A percentile compares a stretch with the other conserved stretches of the same genome.
These are phyloP conservation scores for Xenops minutus DNA, from an alignment of 2,797 vertebrate species.

Conservation along the genomic window DNA sequence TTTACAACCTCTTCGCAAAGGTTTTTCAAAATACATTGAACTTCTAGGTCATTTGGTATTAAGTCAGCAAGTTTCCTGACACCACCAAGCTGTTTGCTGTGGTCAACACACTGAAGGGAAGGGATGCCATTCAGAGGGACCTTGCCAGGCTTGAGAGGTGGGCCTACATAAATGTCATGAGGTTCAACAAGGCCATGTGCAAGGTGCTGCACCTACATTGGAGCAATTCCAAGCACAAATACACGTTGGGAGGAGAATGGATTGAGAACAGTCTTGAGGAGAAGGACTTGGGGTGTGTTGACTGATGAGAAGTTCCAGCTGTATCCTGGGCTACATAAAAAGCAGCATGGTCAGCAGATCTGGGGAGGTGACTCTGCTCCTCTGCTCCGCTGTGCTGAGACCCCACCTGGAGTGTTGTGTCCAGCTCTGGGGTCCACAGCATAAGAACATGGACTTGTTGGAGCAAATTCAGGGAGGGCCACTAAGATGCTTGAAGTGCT, in stretches of 20 bases:
- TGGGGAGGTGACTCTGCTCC: not conserved
- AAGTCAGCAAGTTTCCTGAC: not conserved
- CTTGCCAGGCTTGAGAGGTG: not conserved
- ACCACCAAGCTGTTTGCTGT: not conserved
- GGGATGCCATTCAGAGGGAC: not conserved
- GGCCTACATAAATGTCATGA: not conserved
- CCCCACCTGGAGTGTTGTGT: not conserved
- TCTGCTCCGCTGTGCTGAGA: not conserved
- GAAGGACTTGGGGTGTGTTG: not conserved
- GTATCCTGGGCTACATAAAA: not conserved
- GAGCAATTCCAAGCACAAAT: not conserved
- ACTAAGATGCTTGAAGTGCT: not conserved
- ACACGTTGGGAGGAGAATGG: not conserved
- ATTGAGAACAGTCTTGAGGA: not conserved
- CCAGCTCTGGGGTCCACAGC: not conserved
- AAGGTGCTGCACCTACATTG: not conserved
- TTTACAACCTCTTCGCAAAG: not conserved
- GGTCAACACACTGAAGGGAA: not conserved
- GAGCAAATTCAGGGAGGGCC: not conserved
- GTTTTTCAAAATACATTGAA: not conserved
- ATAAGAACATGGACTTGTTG: not conserved
- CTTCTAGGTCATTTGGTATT: not conserved
- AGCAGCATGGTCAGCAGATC: not conserved
- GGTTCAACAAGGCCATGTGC: not conserved
- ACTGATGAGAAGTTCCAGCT: not conserved